phyloP scores from a whole-genome alignment of 2,797 vertebrate species.

The Helostoma temminkii region DNA sequence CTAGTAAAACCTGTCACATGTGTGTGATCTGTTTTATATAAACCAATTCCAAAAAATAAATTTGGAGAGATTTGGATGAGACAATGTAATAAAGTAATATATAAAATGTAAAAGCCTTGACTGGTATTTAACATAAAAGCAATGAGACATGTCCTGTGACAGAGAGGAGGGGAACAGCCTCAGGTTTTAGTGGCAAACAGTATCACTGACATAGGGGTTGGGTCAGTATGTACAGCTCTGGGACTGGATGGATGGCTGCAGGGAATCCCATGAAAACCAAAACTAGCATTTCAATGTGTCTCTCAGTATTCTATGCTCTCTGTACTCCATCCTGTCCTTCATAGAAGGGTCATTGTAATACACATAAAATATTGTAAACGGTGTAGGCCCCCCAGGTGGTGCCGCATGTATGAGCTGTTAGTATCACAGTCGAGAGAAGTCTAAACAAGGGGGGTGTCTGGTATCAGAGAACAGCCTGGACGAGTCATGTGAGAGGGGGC shows the following conservation, averaged over 20 bases:
- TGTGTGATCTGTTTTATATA: too few relatives aligned
- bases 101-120: too few relatives aligned
- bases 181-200: too few relatives aligned
- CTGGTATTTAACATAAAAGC: too few relatives aligned
- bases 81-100: too few relatives aligned
- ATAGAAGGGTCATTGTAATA: too few relatives aligned
- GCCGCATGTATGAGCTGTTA: background rate
- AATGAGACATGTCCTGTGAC: background rate
- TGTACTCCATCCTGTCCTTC: too few relatives aligned
- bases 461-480: constrained; percentile 17
- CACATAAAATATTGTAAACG: background rate
- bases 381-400: background rate
- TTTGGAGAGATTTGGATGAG: too few relatives aligned
- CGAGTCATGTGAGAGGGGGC: constrained; percentile 6
- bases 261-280: background rate
- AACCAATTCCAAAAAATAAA: too few relatives aligned
- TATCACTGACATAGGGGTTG: constrained; percentile 18
- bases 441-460: background rate
- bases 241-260: background rate
- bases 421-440: background rate
- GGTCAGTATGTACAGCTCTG: constrained; percentile 20
- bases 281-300: background rate
- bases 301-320: too few relatives aligned
- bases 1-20: too few relatives aligned
- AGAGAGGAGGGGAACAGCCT: background rate